Base-by-base conservation (phyloP, 1,140 invertebrate genomes). In the Magallana angulata region DNA sequence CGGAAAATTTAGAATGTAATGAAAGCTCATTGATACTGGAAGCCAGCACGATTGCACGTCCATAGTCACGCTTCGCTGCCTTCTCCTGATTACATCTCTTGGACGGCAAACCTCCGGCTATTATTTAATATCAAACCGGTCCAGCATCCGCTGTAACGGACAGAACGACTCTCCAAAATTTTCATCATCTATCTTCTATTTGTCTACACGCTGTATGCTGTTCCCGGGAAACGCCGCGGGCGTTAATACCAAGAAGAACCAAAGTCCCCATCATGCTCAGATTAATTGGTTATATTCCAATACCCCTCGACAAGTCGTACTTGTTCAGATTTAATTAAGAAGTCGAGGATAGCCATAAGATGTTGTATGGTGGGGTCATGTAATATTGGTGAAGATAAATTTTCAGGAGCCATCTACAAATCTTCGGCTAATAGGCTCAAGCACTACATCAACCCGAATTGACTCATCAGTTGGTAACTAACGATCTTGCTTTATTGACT, bases 1-100 rank as follows among this genome's bases (percentile, higher is more conserved):
- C 88, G 88, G 87, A 85, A 89, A 89, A 89, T 89, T 87, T 85
- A 62, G 85, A 84, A 87, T 89, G 88, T 89, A 89, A 89, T 89
- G 88, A 89, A 89, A 89, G 87, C 84, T 85, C 88, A 89, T 89
- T 89, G 88, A 89, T 89, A 89, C 82, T 85, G 83, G 81, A 48
- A 86, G 83, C 87, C 88, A 89, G 87, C 86, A 84, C 86, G 87
- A 85, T 82, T 86, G 88, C 88, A 89, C 88, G 88, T 87, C 82
- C 86, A 71, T 24, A 56, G 81, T 85, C 24, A 82, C 86, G 88
- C 88, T 87, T 87, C 71, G 85, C 57, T 84, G 85, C 85, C 59
- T 87, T 57, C 86, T 82, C 85, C 85, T 87, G 87, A 86, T 87
- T 84, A 64, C 82, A 82, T 84, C 84, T 62, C 68, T 57, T 60